These are phyloP conservation scores for Gavia stellata DNA, from an alignment of 2,113 vertebrate genomes.

Conservation along the genomic window DNA sequence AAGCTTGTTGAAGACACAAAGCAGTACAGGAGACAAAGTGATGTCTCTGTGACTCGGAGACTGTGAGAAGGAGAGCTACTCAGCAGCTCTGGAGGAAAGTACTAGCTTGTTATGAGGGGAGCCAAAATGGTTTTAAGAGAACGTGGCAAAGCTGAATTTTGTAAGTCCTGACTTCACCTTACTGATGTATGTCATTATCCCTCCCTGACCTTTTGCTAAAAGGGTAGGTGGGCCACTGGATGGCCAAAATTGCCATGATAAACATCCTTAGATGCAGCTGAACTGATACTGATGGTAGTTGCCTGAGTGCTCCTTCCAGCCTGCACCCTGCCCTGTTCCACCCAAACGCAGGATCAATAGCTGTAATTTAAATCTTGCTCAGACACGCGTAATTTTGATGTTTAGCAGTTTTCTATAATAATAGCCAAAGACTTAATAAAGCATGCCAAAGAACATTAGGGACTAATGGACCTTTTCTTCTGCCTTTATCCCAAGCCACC, in stretches of 20 bases:
- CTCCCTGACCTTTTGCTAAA: background rate
- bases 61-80: background rate
- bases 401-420: background rate
- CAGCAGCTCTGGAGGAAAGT: background rate
- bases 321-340: background rate
- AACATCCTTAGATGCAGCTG: background rate
- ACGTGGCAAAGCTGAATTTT: background rate
- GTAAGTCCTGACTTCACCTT: background rate
- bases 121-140: background rate
- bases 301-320: background rate
- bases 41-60: background rate
- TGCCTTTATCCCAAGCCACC: background rate
- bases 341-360: background rate
- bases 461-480: background rate
- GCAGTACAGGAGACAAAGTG: background rate
- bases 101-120: background rate
- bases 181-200: background rate
- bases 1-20: background rate
- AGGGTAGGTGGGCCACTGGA: background rate
- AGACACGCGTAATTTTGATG: background rate
- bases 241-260: background rate
- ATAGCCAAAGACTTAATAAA: background rate
- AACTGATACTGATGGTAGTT: background rate
- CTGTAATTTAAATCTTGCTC: background rate
- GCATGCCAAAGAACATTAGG: background rate